A percentile compares a stretch with the other conserved stretches of the same genome.
Conservation (phyloP, 2,888 invertebrate species). For the Melanophora roralis region DNA sequence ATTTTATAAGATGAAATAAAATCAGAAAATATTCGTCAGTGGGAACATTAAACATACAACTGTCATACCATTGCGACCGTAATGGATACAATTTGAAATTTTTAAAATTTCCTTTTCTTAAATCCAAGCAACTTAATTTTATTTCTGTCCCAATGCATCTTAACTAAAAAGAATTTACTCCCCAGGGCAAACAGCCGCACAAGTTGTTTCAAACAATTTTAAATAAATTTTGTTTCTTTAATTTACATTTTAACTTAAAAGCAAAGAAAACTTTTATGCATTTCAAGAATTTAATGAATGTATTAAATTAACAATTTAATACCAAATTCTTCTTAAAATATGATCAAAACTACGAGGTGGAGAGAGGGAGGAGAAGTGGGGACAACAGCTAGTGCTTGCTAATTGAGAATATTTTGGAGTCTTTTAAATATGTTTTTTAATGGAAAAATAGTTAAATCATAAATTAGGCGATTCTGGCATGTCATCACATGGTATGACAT, state of each 20-base stretch:
- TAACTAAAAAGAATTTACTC: constrained; percentile 47
- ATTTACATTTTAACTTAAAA: constrained; percentile 7
- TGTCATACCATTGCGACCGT: constrained; percentile 45
- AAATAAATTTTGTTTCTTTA: constrained; percentile 24
- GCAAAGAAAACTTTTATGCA: constrained; percentile 11
- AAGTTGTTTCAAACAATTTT: constrained; percentile 47
- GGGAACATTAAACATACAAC: constrained; percentile 43
- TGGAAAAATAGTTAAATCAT: constrained; percentile 60
- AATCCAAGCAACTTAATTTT: neutral
- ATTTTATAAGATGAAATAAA: constrained; percentile 24
- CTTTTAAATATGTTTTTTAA: constrained; percentile 39
- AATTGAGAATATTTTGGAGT: constrained; percentile 49
- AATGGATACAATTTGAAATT: constrained; percentile 59
- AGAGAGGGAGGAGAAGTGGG: neutral
- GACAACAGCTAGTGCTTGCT: constrained; percentile 32
- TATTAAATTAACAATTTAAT: constrained; percentile 55
- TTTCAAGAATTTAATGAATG: constrained; percentile 48
- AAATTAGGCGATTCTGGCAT: constrained; percentile 51
- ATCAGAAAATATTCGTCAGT: constrained; percentile 35
- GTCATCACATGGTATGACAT: constrained; percentile 6
- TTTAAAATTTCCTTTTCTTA: constrained; percentile 45
- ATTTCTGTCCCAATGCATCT: neutral
- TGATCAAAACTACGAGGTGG: too few species aligned
- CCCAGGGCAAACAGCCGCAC: constrained; percentile 65
- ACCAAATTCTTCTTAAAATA: neutral